These are phyloP conservation scores for Lagenorhynchus albirostris DNA, from an alignment of 2,113 vertebrate species.

Conservation along the genomic window DNA sequence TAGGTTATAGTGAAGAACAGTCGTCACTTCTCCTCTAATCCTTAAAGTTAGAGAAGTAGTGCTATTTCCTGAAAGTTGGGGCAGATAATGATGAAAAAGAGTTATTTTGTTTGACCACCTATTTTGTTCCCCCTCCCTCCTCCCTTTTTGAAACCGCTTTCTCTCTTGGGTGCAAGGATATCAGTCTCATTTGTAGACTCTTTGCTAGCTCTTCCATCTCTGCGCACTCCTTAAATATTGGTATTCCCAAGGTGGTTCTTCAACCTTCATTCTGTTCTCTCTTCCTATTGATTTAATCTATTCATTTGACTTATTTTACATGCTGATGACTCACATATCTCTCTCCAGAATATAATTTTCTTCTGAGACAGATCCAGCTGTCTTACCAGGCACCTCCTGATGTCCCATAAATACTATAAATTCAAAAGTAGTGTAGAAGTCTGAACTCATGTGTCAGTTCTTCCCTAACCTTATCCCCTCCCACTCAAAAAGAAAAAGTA, in stretches of 20 bases:
- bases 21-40: neutral
- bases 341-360: slow-evolving; percentile 21
- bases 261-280: neutral
- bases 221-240: slow-evolving; percentile 6
- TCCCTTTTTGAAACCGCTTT: slow-evolving; percentile 32
- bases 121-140: no score
- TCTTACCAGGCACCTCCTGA: neutral
- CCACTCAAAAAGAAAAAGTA: neutral
- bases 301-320: slow-evolving; percentile 6
- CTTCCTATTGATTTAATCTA: slow-evolving; percentile 29
- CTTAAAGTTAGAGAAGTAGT: slow-evolving; percentile 25
- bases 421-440: neutral
- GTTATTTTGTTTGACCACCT: neutral
- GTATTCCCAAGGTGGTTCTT: slow-evolving; percentile 24
- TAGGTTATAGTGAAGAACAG: neutral
- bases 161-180: neutral
- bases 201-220: neutral
- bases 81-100: neutral
- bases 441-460: neutral
- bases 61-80: neutral
- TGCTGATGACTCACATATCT: slow-evolving; percentile 29
- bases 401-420: neutral
- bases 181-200: neutral
- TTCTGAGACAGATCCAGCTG: neutral
- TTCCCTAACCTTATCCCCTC: neutral